These are phyloP conservation scores for Eugnorisma glareosa DNA, from an alignment of 2,888 invertebrate species.

Conservation along the genomic window DNA sequence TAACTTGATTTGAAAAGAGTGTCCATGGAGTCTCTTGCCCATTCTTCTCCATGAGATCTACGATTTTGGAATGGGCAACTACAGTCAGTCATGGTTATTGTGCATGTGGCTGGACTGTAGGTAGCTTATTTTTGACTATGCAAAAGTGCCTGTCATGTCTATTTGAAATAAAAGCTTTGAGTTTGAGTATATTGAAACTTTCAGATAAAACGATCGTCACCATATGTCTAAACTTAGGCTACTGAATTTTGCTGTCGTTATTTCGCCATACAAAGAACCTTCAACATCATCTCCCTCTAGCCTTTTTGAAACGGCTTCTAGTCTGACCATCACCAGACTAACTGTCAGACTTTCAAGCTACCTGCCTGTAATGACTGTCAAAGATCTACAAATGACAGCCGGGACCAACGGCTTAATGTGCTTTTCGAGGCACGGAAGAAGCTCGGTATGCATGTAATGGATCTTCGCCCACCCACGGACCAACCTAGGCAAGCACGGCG, in stretches of 20 bases:
- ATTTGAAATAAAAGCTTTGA: too few species aligned
- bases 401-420: neutral
- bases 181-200: too few species aligned
- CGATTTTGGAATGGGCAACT: too few species aligned
- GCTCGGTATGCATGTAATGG: neutral
- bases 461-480: neutral
- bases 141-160: too few species aligned
- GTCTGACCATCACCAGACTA: neutral
- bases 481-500: neutral
- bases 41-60: too few species aligned
- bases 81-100: too few species aligned
- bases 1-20: too few species aligned
- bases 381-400: neutral
- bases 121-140: too few species aligned
- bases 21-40: too few species aligned
- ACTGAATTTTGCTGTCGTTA: too few species aligned
- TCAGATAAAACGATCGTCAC: neutral
- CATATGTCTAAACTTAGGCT: neutral
- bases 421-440: neutral
- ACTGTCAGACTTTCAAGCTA: neutral
- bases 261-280: too few species aligned
- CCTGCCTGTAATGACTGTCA: neutral
- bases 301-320: neutral
- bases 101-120: too few species aligned
- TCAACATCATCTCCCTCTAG: neutral